Evolutionary conservation across 1,140 invertebrate genomes (phyloP).

Genomic region (Augochlora pura): DNA sequence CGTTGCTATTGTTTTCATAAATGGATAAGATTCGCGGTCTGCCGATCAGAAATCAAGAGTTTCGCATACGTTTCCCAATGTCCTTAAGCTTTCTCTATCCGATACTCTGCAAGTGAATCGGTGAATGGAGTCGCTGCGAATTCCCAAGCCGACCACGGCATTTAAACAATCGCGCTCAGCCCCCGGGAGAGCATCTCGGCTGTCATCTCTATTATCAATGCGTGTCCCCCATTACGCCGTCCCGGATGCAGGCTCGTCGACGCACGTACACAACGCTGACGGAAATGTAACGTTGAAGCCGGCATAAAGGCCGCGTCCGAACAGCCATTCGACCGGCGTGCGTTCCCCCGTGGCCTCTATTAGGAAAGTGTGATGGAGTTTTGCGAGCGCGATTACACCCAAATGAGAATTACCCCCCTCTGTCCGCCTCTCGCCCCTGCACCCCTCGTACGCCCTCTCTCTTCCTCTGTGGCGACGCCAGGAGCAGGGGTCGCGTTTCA

Average conservation of each 20-base stretch:
- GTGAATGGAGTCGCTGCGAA: neutral
- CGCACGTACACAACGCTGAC: conserved; percentile 4
- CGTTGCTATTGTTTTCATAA: no score
- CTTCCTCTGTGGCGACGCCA: conserved; percentile 38
- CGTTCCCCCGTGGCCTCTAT: conserved; percentile 75
- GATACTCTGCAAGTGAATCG: neutral
- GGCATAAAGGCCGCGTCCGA: conserved; percentile 67
- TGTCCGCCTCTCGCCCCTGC: conserved; percentile 47
- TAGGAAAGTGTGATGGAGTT: conserved; percentile 82
- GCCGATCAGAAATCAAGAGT: no score
- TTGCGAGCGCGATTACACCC: conserved; percentile 81
- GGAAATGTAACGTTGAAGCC: conserved; percentile 54
- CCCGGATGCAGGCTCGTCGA: conserved; percentile 14
- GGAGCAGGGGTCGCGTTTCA: conserved; percentile 36
- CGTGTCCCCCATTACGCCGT: conserved; percentile 14
- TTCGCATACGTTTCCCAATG: neutral
- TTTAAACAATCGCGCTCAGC: conserved; percentile 19
- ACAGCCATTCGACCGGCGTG: conserved; percentile 58
- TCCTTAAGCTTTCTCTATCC: neutral
- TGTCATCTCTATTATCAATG: conserved; percentile 50
- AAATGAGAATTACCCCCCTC: conserved; percentile 79
- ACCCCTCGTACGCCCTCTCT: conserved; percentile 37
- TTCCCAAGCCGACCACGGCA: neutral
- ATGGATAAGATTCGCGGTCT: no score
- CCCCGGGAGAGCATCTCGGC: conserved; percentile 22